These are phyloP conservation scores for Periplaneta americana DNA, from an alignment of 1,140 invertebrate species.

Conservation along the genomic window DNA sequence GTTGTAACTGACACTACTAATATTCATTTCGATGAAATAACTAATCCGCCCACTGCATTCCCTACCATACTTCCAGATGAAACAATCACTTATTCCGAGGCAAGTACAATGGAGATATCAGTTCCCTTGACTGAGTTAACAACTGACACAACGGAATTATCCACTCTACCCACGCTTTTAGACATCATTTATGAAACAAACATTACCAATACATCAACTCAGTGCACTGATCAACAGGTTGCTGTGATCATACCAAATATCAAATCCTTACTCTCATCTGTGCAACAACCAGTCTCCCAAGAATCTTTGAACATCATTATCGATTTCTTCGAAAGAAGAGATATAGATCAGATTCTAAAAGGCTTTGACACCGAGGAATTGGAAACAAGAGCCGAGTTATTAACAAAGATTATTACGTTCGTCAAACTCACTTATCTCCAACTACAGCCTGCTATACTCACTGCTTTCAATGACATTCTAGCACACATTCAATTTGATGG, in stretches of 20 bases:
- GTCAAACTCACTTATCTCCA: not conserved
- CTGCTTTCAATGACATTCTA: not conserved
- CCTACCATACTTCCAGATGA: no score
- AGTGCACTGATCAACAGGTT: not conserved
- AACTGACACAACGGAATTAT: no score
- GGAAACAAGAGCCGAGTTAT: not conserved
- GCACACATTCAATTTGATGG: not conserved
- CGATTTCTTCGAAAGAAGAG: not conserved
- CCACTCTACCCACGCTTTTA: not conserved
- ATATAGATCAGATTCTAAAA: not conserved
- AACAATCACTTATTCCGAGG: not conserved
- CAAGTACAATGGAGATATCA: not conserved
- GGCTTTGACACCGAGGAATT: not conserved
- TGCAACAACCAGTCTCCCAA: not conserved
- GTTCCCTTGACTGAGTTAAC: no score
- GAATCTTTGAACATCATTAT: not conserved
- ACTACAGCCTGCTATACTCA: not conserved
- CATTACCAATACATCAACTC: not conserved
- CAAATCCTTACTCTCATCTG: not conserved
- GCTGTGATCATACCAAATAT: not conserved
- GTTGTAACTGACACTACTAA: no score
- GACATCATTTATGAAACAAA: not conserved
- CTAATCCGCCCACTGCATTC: no score
- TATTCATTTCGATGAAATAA: no score
- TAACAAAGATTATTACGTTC: not conserved